Evolutionary conservation across 2,888 invertebrate genomes (phyloP).

Genomic region (Melieria crassipennis): DNA sequence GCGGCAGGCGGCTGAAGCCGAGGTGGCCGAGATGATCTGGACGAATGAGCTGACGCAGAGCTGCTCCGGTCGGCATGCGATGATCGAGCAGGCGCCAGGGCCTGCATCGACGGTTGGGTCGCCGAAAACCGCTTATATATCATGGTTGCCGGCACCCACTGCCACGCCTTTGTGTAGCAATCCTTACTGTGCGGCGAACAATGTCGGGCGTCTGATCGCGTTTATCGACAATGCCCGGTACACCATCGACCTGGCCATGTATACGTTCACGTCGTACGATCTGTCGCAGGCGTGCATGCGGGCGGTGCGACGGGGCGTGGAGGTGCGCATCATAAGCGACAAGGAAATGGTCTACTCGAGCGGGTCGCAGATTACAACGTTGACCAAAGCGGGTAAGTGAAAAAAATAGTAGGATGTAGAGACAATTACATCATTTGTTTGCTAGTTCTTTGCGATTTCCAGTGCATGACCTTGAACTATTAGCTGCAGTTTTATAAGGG

Average conservation of each 20-base stretch:
- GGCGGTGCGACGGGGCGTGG: conserved; percentile 53
- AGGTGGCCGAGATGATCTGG: conserved; percentile 45
- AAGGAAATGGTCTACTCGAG: conserved; percentile 51
- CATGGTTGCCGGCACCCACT: conserved; percentile 21
- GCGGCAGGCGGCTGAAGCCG: conserved; percentile 25
- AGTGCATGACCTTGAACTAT: no score
- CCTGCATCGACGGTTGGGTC: conserved; percentile 12
- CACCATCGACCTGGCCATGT: conserved; percentile 60
- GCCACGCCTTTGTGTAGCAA: conserved; percentile 35
- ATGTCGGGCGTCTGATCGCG: conserved; percentile 46
- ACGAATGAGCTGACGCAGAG: conserved; percentile 46
- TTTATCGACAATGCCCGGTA: conserved; percentile 53
- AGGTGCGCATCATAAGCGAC: conserved; percentile 56
- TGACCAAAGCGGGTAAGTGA: conserved; percentile 44
- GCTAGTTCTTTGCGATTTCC: no score
- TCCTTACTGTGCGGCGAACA: conserved; percentile 43
- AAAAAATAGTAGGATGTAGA: no score
- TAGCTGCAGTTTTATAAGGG: no score
- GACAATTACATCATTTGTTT: no score
- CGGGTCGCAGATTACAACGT: conserved; percentile 47
- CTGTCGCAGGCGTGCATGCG: conserved; percentile 47
- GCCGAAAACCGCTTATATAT: conserved; percentile 29
- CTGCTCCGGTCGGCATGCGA: conserved; percentile 35
- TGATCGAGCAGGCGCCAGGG: background rate
- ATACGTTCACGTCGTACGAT: conserved; percentile 52